Percentiles rank a stretch among this genome's conserved stretches.
Conservation (phyloP, 2,113 vertebrate species). For the Cinclus cinclus region DNA sequence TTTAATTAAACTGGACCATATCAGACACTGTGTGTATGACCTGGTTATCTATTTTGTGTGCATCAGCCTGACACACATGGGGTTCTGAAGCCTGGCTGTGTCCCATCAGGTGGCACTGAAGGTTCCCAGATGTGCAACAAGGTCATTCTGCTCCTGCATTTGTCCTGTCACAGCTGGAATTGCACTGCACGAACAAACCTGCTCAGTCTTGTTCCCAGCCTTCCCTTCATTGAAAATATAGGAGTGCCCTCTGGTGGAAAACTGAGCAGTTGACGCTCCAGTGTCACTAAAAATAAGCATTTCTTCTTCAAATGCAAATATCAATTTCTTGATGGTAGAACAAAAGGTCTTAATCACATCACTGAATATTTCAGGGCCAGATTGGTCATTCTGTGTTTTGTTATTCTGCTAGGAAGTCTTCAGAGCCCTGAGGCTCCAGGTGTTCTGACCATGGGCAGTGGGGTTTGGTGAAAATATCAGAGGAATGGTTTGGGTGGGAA, state of each 20-base stretch:
- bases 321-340: neutral
- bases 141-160: neutral
- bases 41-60: rapidly evolving
- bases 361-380: neutral
- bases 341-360: neutral
- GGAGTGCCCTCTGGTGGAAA: conserved; percentile 63
- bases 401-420: neutral
- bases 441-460: neutral
- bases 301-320: neutral
- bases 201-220: rapidly evolving
- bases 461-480: neutral
- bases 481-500: neutral
- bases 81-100: neutral
- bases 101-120: rapidly evolving
- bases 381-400: neutral
- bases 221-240: conserved; percentile 37
- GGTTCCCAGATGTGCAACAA: neutral
- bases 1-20: neutral
- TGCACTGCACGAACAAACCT: rapidly evolving
- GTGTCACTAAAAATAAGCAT: rapidly evolving
- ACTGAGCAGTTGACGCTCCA: neutral
- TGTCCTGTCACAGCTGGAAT: neutral
- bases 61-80: neutral
- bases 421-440: neutral
- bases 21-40: neutral